Percentiles rank a stretch among this genome's conserved stretches.
Conservation (phyloP, 2,113 vertebrate species). For the Hippopotamus amphibius region DNA sequence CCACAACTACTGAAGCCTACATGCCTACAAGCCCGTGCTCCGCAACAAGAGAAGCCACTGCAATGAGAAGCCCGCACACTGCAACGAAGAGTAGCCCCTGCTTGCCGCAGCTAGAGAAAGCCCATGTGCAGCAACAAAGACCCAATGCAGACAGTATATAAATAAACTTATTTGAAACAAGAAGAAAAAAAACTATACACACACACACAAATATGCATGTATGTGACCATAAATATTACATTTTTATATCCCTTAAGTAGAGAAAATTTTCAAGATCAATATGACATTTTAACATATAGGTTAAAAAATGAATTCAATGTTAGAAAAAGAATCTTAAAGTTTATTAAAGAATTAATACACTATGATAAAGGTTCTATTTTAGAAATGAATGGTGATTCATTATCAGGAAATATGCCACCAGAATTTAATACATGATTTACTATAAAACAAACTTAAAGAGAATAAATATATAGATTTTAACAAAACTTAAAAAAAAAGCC, state of each 20-base stretch:
- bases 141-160: too few species aligned
- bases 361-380: neutral
- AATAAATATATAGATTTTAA: neutral
- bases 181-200: too few species aligned
- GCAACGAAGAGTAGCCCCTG: too few species aligned
- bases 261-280: neutral
- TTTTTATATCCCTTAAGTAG: neutral
- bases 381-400: neutral
- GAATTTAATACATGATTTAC: conserved; percentile 22
- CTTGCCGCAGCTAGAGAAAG: too few species aligned
- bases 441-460: conserved; percentile 5
- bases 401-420: neutral
- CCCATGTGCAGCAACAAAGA: too few species aligned
- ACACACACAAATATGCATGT: neutral
- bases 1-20: too few species aligned
- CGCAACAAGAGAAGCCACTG: too few species aligned
- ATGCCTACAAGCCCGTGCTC: too few species aligned
- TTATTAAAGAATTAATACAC: neutral
- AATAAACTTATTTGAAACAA: too few species aligned
- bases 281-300: neutral
- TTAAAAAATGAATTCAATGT: neutral
- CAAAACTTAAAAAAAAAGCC: neutral
- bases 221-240: neutral
- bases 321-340: neutral
- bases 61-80: too few species aligned